Base-by-base conservation (phyloP, 92 coral and sea anemone genomes). In the Hydrozoanthus gracilis region DNA sequence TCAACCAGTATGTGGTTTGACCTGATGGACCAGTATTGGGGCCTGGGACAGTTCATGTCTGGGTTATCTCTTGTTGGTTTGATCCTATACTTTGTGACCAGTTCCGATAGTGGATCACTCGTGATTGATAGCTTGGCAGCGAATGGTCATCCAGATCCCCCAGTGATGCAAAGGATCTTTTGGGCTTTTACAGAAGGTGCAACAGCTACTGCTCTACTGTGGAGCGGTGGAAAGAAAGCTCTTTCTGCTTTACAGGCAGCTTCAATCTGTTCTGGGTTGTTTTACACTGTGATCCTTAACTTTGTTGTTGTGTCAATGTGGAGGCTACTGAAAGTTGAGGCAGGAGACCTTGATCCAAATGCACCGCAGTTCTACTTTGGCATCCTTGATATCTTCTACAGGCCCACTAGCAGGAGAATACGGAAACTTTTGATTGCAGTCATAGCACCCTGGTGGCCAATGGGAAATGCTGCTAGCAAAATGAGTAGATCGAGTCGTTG, bases 111-210 rank as follows among this genome's bases (percentile, higher is more conserved):
- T 68, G 94, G 95, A 18, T 94, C 95, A 54, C 89, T 92, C 20
- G 95, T 94, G 73, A 94, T 94, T 71, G 98, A 94, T 91, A 87
- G 95, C 83, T 88, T 94, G 49, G 83, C 98, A 18, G 93, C 98
- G 83, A 94, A 94, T 84, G 98, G 98, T 7, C 87, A 89, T 68
- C 93, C 95, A 73, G 95, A 94, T 44, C 95, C 98, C 7, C 98
- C 98, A 4, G 84, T 92, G 44, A 75, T 82, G 65, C 98, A 94
- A 77, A 89, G 98, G 17, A 79, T 94, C 20, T 92, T 94, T 79
- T 94, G 98, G 98, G 98, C 98, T 14, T 86, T 92, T 55, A 94
- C 98, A 11, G 98, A 94, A 72, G 98, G 98, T 6, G 98, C 98
- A 44, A 79, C 90, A 5, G 94, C 98, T 3, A 90, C 95, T 4